Percentiles rank a stretch among this genome's conserved stretches.
These are phyloP conservation scores for Meloe dianella DNA, from an alignment of 2,888 invertebrate genomes.

Conservation along the genomic window DNA sequence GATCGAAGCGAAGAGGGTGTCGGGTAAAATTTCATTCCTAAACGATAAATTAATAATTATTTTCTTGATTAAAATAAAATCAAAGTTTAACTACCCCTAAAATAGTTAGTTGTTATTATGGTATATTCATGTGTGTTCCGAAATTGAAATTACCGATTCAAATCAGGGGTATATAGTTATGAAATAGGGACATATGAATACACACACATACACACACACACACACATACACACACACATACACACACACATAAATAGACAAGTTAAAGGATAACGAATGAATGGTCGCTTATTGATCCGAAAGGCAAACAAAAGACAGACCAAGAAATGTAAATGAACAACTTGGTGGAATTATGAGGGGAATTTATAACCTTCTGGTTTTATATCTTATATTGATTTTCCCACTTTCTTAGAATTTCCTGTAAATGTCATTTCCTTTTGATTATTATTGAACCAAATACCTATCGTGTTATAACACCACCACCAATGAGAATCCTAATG, in stretches of 20 bases:
- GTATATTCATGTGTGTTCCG: constrained; percentile 18
- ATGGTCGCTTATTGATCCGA: constrained; percentile 33
- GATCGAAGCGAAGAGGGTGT: not conserved
- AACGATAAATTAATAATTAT: constrained; percentile 24
- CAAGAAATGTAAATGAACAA: constrained; percentile 36
- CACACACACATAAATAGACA: not conserved
- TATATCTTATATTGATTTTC: constrained; percentile 26
- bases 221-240: constrained; percentile 13
- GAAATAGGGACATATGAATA: constrained; percentile 23
- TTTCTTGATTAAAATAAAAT: constrained; percentile 7
- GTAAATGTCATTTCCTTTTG: not conserved
- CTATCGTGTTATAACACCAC: too few relatives aligned
- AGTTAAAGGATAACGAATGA: constrained; percentile 27
- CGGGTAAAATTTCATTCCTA: constrained; percentile 11
- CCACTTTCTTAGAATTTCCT: not conserved
- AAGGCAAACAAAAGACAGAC: constrained; percentile 33
- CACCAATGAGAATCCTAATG: too few relatives aligned
- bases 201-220: constrained; percentile 1
- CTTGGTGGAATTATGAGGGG: constrained; percentile 26
- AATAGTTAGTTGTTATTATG: not conserved
- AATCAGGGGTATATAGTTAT: constrained; percentile 28
- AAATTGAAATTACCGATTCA: constrained; percentile 24
- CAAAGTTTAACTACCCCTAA: constrained; percentile 14
- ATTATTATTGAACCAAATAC: not conserved
- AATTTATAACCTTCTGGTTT: constrained; percentile 30